A percentile compares a stretch with the other conserved stretches of the same genome.
phyloP scores from a whole-genome alignment of 2,888 invertebrate species.

The Zygaena filipendulae region DNA sequence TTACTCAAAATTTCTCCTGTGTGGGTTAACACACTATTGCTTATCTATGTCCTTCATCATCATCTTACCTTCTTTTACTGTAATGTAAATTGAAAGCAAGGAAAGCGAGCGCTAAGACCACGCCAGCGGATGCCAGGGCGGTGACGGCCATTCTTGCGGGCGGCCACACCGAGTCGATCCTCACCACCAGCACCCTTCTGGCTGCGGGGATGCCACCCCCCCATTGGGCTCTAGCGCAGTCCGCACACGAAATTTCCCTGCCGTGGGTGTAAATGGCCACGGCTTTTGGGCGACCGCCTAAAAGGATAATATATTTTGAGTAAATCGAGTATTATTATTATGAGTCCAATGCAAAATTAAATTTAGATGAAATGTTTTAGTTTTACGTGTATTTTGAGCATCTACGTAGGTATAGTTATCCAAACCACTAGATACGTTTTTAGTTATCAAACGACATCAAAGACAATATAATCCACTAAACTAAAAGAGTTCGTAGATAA shows the following conservation, averaged over 20 bases:
- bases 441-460: too few species aligned
- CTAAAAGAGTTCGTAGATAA: too few species aligned
- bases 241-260: conserved; percentile 71
- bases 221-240: conserved; percentile 77
- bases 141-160: conserved; percentile 80
- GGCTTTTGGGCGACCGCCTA: conserved; percentile 76
- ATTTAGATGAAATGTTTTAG: neutral
- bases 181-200: conserved; percentile 76
- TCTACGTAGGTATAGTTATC: neutral
- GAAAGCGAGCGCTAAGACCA: conserved; percentile 78
- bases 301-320: conserved; percentile 16
- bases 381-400: conserved; percentile 1
- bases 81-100: conserved; percentile 86
- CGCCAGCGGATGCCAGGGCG: conserved; percentile 78
- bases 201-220: conserved; percentile 85
- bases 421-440: too few species aligned
- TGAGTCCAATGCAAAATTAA: too few species aligned
- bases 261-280: conserved; percentile 78
- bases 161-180: conserved; percentile 81
- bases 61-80: conserved; percentile 80
- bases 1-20: too few species aligned
- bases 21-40: too few species aligned
- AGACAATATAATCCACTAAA: too few species aligned
- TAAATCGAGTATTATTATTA: neutral
- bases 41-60: too few species aligned